Evolutionary conservation across 1,140 invertebrate genomes (phyloP), one percentile per base, ranked within the genome.

Genomic region (Forficula auricularia): DNA sequence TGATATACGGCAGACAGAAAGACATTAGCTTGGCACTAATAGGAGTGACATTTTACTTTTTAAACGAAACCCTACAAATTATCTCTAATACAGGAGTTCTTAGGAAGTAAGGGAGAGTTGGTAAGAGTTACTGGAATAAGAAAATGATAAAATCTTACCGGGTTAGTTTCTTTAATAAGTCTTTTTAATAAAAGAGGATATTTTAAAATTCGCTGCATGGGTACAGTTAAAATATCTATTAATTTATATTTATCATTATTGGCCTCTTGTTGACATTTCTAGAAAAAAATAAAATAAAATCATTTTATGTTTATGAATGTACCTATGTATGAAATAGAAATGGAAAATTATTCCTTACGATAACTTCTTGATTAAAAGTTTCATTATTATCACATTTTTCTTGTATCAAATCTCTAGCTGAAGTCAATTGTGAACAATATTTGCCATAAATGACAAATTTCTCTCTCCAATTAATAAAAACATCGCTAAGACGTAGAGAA

Each of bases 181-280:
- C 96, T 95, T 58, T 92, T 76, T 19, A 91, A 62, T 19, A 98
- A 62, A 34, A 98, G 65, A 61, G 96, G 91, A 63, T 98, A 98
- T 57, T 98, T 98, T 19, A 98, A 71, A 45, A 98, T 81, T 58
- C 94, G 66, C 65, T 98, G 94, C 88, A 98, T 96, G 3, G 94
- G 94, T 22, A 98, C 89, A 19, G 88, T 89, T 6, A 98, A 60
- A 38, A 98, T 81, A 61, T 97, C 92, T 20, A 89, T 68, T 40
- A 98, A 62, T 61, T 91, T 86, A 56, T 97, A 92, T 59, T 89
- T 86, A 12, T 89, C 89, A 53, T 92, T 86, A 62, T 92, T 96
- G 46, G 89, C 88, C 58, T 86, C 78, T 52, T 81, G 76, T 62
- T 96, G 86, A 61, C 85, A 92, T 60, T 79, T 79, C 83, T 91